phyloP scores from a whole-genome alignment of 2,797 vertebrate species.

The Lithobates pipiens region DNA sequence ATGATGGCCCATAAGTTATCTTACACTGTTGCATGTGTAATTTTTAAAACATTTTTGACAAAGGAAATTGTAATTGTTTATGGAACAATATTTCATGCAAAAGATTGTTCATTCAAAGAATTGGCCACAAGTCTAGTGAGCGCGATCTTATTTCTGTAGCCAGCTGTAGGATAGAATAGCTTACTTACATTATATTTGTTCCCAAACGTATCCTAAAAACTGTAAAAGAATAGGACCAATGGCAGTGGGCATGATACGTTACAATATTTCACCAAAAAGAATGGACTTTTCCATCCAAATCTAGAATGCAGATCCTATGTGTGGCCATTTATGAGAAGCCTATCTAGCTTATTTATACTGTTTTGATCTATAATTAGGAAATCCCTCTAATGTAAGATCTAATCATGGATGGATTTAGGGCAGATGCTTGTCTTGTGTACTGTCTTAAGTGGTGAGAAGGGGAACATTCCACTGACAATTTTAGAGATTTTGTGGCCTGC shows the following conservation, averaged over 20 bases:
- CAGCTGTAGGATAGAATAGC: too few species aligned
- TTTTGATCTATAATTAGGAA: conserved; percentile 29
- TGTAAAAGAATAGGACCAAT: too few species aligned
- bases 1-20: too few species aligned
- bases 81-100: too few species aligned
- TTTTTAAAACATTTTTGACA: too few species aligned
- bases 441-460: conserved; percentile 14
- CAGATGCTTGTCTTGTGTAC: background rate
- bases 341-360: conserved; percentile 2
- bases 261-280: background rate
- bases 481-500: background rate
- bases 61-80: too few species aligned
- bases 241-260: background rate
- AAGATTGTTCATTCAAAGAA: too few species aligned
- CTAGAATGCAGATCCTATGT: background rate
- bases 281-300: background rate
- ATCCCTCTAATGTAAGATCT: background rate
- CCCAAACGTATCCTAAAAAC: too few species aligned
- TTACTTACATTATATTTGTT: too few species aligned
- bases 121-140: too few species aligned
- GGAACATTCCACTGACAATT: conserved; percentile 23
- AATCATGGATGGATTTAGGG: conserved; percentile 28
- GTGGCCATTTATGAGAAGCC: conserved; percentile 3
- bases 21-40: too few species aligned
- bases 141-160: too few species aligned